Conservation (phyloP, 1,140 invertebrate genomes). For the Macrobrachium rosenbergii region DNA sequence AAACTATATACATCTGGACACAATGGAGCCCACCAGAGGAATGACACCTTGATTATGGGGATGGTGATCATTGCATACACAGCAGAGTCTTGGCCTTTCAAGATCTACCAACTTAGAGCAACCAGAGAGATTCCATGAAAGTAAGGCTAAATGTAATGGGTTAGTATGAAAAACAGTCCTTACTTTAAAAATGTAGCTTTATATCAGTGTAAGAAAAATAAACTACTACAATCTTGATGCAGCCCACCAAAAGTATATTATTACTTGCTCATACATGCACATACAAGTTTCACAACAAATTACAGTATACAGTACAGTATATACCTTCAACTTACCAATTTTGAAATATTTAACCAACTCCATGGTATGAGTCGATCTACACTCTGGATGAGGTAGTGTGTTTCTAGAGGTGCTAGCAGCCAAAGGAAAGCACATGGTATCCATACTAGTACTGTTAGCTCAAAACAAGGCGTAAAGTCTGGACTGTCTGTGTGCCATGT, state of each 20-base stretch:
- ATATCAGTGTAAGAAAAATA: no score
- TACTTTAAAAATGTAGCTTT: no score
- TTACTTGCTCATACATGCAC: neutral
- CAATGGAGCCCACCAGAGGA: no score
- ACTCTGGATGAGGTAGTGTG: constrained; percentile 83
- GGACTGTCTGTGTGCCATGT: constrained; percentile 89
- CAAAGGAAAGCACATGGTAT: constrained; percentile 87
- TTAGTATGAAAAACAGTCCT: no score
- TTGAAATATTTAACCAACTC: constrained; percentile 83
- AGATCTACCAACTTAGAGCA: no score
- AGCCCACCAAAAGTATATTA: neutral
- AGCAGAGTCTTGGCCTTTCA: no score
- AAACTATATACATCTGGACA: no score
- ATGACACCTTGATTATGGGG: no score
- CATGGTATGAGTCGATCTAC: constrained; percentile 84
- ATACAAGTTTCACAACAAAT: neutral
- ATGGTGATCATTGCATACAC: no score
- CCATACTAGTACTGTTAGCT: constrained; percentile 89
- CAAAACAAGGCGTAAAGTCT: constrained; percentile 88
- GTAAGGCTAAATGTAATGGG: no score
- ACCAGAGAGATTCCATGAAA: no score
- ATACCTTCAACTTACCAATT: constrained; percentile 77
- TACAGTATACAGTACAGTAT: neutral
- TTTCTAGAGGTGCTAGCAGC: constrained; percentile 81
- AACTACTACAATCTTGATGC: no score